Conservation (phyloP, 1,140 invertebrate genomes). For the Rhynchophorus ferrugineus region DNA sequence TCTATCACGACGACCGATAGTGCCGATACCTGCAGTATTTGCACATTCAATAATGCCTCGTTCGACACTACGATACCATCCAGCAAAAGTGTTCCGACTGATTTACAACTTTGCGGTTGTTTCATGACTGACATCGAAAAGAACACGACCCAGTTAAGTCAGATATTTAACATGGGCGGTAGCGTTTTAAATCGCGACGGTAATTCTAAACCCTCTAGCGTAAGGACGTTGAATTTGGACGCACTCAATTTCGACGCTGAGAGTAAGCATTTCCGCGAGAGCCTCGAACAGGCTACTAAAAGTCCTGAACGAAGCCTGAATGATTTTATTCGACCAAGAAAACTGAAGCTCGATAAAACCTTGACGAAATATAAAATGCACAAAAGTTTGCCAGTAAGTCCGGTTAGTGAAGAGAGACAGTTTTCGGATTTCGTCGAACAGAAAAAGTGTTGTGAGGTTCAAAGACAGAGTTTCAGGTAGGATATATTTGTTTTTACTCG, state of each 20-base stretch:
- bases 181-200: constrained; percentile 11
- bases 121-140: constrained; percentile 36
- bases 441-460: constrained; percentile 16
- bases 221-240: constrained; percentile 4
- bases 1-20: constrained; percentile 17
- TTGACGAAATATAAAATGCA: constrained; percentile 51
- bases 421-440: constrained; percentile 46
- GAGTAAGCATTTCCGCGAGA: constrained; percentile 9
- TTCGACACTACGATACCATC: constrained; percentile 4
- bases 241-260: constrained; percentile 12
- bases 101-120: constrained; percentile 39
- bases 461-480: constrained; percentile 22
- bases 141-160: constrained; percentile 31
- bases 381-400: constrained; percentile 59
- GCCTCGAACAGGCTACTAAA: constrained; percentile 26
- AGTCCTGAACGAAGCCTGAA: constrained; percentile 30
- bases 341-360: constrained; percentile 36
- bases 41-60: background rate
- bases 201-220: background rate
- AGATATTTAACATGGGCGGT: constrained; percentile 25
- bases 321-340: constrained; percentile 32
- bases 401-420: constrained; percentile 58
- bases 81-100: constrained; percentile 28
- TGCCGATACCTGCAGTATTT: constrained; percentile 13
- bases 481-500: background rate